Conservation (phyloP, 2,797 vertebrate genomes). For the Hoplostethus atlanticus region DNA sequence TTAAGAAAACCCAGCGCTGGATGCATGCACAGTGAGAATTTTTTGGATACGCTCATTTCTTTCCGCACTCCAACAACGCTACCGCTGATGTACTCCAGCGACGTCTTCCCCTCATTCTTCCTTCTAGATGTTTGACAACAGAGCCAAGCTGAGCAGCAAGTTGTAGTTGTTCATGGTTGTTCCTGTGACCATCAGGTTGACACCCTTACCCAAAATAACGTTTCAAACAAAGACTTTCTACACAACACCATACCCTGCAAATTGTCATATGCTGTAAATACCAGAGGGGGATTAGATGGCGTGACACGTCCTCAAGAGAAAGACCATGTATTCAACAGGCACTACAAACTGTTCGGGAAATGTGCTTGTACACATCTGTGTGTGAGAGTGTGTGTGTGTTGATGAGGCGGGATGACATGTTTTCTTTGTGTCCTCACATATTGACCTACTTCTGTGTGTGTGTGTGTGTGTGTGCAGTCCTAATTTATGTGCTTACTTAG, state of each 20-base stretch:
- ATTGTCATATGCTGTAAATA: slow-evolving; percentile 56
- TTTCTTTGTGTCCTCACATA: slow-evolving; percentile 46
- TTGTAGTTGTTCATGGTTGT: background rate
- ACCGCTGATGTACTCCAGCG: too few relatives aligned
- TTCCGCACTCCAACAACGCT: too few relatives aligned
- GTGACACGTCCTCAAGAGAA: slow-evolving; percentile 29
- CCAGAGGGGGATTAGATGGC: slow-evolving; percentile 37
- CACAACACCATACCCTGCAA: slow-evolving; percentile 3
- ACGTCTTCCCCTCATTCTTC: too few relatives aligned
- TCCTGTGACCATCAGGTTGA: background rate
- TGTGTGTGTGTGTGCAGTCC: slow-evolving; percentile 14
- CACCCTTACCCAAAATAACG: background rate
- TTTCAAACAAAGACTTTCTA: background rate
- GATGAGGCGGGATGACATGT: slow-evolving; percentile 42
- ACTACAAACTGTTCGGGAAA: slow-evolving; percentile 32
- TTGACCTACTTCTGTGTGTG: slow-evolving; percentile 5
- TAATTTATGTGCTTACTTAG: slow-evolving; percentile 32
- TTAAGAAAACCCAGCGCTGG: too few relatives aligned
- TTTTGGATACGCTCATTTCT: too few relatives aligned
- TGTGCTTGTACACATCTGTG: too few relatives aligned
- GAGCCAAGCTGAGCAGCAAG: too few relatives aligned
- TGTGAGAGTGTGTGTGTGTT: slow-evolving; percentile 33
- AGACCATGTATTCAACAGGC: slow-evolving; percentile 32
- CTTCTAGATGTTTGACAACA: too few relatives aligned
- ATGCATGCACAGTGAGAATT: too few relatives aligned